Conservation (phyloP, 2,888 invertebrate species). For the Aphodius sticticus region DNA sequence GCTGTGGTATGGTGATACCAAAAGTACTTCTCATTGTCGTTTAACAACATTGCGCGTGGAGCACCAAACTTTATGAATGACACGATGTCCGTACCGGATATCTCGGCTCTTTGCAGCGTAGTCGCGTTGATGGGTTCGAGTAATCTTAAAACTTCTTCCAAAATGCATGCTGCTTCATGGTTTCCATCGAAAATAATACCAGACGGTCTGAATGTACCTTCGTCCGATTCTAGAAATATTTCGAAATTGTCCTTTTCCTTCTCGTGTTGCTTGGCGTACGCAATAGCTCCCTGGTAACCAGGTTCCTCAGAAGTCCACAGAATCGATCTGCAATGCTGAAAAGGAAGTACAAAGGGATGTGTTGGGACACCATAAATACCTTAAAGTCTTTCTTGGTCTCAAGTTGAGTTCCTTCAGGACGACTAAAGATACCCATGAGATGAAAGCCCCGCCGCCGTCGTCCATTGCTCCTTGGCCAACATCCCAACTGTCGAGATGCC, state of each 20-base stretch:
- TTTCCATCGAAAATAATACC: constrained; percentile 74
- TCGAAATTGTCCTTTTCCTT: constrained; percentile 69
- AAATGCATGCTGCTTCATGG: constrained; percentile 69
- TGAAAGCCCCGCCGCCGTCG: constrained; percentile 82
- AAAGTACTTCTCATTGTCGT: constrained; percentile 75
- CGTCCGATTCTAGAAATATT: constrained; percentile 84
- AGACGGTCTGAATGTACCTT: constrained; percentile 78
- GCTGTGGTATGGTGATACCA: constrained; percentile 82
- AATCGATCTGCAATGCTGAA: constrained; percentile 63
- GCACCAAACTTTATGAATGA: constrained; percentile 70
- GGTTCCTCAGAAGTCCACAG: constrained; percentile 85
- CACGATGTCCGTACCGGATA: constrained; percentile 74
- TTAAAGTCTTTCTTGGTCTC: constrained; percentile 74
- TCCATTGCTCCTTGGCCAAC: constrained; percentile 90
- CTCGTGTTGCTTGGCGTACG: constrained; percentile 70
- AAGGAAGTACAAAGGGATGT: constrained; percentile 22
- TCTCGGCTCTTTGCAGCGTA: constrained; percentile 60
- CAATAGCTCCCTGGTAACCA: constrained; percentile 72
- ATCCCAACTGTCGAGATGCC: constrained; percentile 89
- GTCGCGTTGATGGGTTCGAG: constrained; percentile 75
- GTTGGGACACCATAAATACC: constrained; percentile 53
- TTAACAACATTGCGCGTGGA: constrained; percentile 74
- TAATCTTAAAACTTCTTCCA: constrained; percentile 74
- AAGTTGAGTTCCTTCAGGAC: constrained; percentile 71
- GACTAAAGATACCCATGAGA: constrained; percentile 78